phyloP scores from a whole-genome alignment of 2,888 invertebrate species.

The Eulithis testata region DNA sequence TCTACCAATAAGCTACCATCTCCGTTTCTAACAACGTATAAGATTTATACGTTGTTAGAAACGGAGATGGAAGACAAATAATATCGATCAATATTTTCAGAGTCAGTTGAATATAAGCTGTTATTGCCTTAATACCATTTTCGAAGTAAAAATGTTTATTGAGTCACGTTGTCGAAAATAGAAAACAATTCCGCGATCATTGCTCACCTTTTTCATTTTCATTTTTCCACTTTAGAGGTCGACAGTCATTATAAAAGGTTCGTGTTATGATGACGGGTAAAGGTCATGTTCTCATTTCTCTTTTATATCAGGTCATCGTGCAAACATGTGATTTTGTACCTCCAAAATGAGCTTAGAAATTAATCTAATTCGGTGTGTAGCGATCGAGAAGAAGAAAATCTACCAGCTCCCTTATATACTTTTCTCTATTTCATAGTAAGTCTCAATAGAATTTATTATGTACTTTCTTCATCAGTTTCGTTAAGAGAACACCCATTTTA shows the following conservation, averaged over 20 bases:
- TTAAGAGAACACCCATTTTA: background rate
- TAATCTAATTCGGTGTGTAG: background rate
- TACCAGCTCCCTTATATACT: too few species aligned
- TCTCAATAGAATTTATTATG: too few species aligned
- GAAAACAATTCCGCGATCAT: slow-evolving; percentile 37
- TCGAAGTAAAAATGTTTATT: background rate
- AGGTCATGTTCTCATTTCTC: slow-evolving; percentile 42
- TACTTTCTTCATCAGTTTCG: too few species aligned
- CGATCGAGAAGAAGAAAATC: too few species aligned
- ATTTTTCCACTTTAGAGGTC: slow-evolving; percentile 38
- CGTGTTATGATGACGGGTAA: slow-evolving; percentile 41
- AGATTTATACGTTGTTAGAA: too few species aligned
- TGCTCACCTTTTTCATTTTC: slow-evolving; percentile 36
- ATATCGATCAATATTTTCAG: too few species aligned
- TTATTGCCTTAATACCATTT: too few species aligned
- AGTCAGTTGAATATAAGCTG: too few species aligned
- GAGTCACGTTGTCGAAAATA: slow-evolving; percentile 34
- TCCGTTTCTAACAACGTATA: too few species aligned
- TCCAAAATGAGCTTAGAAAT: slow-evolving; percentile 1
- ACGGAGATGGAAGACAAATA: too few species aligned
- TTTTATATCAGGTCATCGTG: slow-evolving; percentile 33
- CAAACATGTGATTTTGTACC: background rate
- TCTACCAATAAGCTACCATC: too few species aligned
- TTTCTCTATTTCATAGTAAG: too few species aligned
- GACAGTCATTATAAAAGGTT: slow-evolving; percentile 42